phyloP scores from a whole-genome alignment of 2,797 vertebrate species.

The Limnodromus scolopaceus region DNA sequence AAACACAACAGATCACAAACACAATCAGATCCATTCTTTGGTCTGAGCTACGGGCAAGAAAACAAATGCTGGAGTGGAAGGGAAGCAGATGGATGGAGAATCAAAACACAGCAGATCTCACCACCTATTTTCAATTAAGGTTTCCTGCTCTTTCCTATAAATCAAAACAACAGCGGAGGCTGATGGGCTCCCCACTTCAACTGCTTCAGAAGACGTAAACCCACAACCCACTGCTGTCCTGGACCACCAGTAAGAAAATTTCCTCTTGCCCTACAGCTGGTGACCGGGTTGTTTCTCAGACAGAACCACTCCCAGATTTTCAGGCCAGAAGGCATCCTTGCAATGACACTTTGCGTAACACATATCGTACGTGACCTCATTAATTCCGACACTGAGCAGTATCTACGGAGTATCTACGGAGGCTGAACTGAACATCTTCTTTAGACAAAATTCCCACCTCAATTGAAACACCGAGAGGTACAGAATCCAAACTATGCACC shows the following conservation, averaged over 20 bases:
- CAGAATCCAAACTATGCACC: neutral
- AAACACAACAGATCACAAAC: neutral
- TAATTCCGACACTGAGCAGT: neutral
- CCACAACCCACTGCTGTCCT: neutral
- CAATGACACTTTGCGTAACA: neutral
- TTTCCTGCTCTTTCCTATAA: neutral
- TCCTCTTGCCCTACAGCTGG: neutral
- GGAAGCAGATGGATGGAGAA: neutral
- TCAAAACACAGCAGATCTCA: neutral
- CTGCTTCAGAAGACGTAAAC: neutral
- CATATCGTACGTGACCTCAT: neutral
- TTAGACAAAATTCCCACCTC: neutral
- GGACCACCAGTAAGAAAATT: neutral
- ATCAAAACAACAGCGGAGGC: neutral
- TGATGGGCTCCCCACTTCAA: neutral
- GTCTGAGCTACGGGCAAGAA: neutral
- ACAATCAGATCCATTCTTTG: neutral
- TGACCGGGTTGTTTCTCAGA: neutral
- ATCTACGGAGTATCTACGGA: accelerated
- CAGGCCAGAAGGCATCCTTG: neutral
- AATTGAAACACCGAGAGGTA: neutral
- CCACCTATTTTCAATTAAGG: neutral
- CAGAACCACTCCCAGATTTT: neutral
- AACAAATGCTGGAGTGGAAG: neutral
- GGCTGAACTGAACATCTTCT: neutral